These are phyloP conservation scores for Pseudopleuronectes americanus DNA, from an alignment of 2,797 vertebrate species.

Conservation along the genomic window DNA sequence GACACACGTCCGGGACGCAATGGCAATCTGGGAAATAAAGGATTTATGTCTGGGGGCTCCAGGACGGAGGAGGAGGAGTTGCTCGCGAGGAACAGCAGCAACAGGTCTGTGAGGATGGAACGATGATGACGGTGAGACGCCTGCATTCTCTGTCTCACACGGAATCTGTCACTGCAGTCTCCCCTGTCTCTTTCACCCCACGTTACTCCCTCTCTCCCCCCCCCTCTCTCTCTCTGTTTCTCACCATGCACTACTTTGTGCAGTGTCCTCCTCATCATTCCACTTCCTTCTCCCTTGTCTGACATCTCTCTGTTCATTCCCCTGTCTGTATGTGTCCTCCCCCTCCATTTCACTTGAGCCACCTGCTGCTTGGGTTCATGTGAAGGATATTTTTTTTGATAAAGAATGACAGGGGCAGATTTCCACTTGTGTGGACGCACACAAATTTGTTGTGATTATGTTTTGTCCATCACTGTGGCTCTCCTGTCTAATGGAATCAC, in stretches of 20 bases:
- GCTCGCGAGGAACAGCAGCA: slow-evolving; percentile 69
- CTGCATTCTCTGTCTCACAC: slow-evolving; percentile 45
- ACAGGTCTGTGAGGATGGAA: slow-evolving; percentile 81
- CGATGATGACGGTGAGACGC: slow-evolving; percentile 77
- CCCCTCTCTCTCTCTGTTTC: slow-evolving; percentile 33
- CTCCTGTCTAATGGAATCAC: slow-evolving; percentile 59
- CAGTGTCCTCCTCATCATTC: slow-evolving; percentile 63
- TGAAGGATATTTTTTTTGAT: slow-evolving; percentile 44
- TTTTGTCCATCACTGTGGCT: slow-evolving; percentile 39
- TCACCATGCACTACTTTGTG: slow-evolving; percentile 57
- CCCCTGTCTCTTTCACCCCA: slow-evolving; percentile 52
- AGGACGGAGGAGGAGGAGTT: slow-evolving; percentile 65
- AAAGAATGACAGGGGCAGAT: slow-evolving; percentile 48
- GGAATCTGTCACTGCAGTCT: slow-evolving; percentile 67
- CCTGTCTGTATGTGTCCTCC: slow-evolving; percentile 20
- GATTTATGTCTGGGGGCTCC: slow-evolving; percentile 45
- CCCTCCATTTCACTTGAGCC: slow-evolving; percentile 52
- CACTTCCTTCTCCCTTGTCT: slow-evolving; percentile 60
- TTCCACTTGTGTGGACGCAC: slow-evolving; percentile 50
- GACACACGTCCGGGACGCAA: slow-evolving; percentile 46
- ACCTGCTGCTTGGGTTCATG: slow-evolving; percentile 75
- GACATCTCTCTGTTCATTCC: slow-evolving; percentile 46
- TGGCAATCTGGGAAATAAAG: slow-evolving; percentile 57
- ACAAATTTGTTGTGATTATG: slow-evolving; percentile 45
- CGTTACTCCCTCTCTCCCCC: slow-evolving; percentile 47